phyloP scores from a whole-genome alignment of 1,140 invertebrate species.

The Tigriopus japonicus region DNA sequence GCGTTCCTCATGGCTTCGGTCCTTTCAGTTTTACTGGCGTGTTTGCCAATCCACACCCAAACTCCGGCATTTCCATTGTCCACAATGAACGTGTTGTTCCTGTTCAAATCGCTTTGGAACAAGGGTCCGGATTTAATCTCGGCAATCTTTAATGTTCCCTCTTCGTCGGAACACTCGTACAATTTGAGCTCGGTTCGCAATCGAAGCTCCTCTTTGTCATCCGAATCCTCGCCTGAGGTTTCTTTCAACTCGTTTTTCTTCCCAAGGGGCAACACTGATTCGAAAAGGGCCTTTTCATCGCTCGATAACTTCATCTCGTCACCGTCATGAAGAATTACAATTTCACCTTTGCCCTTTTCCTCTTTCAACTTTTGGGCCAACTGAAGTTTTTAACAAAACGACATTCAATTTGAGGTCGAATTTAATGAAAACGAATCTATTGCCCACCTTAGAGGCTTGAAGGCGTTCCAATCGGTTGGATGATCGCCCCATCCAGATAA shows the following conservation, averaged over 20 bases:
- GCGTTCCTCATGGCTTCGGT: conserved; percentile 63
- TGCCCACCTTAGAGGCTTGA: conserved; percentile 29
- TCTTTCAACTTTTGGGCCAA: conserved; percentile 26
- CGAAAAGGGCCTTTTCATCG: conserved; percentile 42
- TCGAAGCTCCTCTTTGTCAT: neutral
- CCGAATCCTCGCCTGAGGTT: neutral
- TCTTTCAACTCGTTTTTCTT: conserved; percentile 20
- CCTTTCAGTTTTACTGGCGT: conserved; percentile 44
- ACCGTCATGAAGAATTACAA: conserved; percentile 63
- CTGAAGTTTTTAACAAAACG: conserved; percentile 16
- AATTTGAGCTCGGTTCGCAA: conserved; percentile 34
- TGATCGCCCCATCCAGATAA: conserved; percentile 60
- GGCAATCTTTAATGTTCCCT: conserved; percentile 60
- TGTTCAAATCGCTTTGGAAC: conserved; percentile 51
- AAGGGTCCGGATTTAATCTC: conserved; percentile 71
- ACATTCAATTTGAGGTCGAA: too few relatives aligned
- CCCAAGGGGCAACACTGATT: conserved; percentile 44
- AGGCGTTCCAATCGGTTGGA: conserved; percentile 47
- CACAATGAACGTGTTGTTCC: conserved; percentile 65
- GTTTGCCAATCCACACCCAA: conserved; percentile 78
- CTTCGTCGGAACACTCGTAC: conserved; percentile 49
- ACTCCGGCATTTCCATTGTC: conserved; percentile 61
- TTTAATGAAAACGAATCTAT: neutral
- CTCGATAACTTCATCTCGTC: conserved; percentile 50
- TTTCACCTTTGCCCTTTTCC: conserved; percentile 27